phyloP scores from a whole-genome alignment of 2,888 invertebrate species.

The Microdon myrmicae region DNA sequence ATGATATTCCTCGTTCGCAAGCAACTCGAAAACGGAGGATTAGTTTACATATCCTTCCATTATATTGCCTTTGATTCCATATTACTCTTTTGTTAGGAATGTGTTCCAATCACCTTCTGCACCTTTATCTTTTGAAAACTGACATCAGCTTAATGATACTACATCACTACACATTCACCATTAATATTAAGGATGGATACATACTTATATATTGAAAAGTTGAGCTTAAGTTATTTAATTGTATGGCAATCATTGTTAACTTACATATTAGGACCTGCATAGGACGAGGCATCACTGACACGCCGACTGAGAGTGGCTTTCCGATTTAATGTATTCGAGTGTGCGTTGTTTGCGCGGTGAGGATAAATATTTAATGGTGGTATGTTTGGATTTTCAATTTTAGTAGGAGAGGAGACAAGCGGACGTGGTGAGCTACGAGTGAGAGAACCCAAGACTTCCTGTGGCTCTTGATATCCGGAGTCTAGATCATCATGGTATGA shows the following conservation, averaged over 20 bases:
- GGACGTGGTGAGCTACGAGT: conserved; percentile 70
- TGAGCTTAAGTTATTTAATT: conserved; percentile 22
- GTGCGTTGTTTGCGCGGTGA: conserved; percentile 59
- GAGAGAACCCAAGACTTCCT: conserved; percentile 64
- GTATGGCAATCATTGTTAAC: neutral
- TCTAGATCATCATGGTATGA: conserved; percentile 75
- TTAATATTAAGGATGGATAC: conserved; percentile 28
- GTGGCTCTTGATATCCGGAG: conserved; percentile 68
- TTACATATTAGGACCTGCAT: conserved; percentile 64
- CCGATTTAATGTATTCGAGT: conserved; percentile 66
- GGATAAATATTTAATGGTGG: conserved; percentile 80
- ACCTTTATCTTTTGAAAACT: no score
- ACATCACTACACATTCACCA: conserved; percentile 13
- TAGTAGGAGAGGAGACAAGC: conserved; percentile 81
- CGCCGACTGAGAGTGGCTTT: conserved; percentile 64
- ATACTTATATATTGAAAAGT: conserved; percentile 15
- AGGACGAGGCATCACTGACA: conserved; percentile 64
- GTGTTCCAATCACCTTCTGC: no score
- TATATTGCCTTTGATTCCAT: no score
- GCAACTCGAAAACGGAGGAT: no score
- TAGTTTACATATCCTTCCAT: no score
- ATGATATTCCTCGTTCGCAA: no score
- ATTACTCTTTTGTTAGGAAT: no score
- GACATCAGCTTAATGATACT: conserved; percentile 10
- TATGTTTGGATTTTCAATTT: conserved; percentile 82